Evolutionary conservation across 2,888 invertebrate species (phyloP), one percentile per base, ranked within the genome.

Genomic region (Deilephila porcellus): DNA sequence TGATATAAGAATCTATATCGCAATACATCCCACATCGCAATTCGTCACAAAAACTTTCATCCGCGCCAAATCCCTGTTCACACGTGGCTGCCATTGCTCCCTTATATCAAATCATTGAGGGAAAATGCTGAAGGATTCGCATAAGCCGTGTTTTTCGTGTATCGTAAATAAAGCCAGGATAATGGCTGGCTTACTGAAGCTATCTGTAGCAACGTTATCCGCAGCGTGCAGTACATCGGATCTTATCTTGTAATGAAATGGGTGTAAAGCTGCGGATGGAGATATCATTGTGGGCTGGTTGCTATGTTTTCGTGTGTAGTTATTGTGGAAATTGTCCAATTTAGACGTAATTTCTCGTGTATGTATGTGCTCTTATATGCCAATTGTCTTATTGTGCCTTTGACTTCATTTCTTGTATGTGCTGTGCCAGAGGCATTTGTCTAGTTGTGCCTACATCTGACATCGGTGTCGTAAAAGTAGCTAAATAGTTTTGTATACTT

Each of bases 221-320:
- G 25, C 11, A 29, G 45, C 67, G 67, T 52, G 52, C 67, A 67
- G 52, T 25, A 20, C 45, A 34, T 45, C 14, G 17, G 25, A 25
- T 67, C 52, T 67, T 67, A 67, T 67, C 67, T 4, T 34, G 37
- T 52, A 67, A 67, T 52, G 67, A 67, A 67, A 67, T 67, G 17
- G 67, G 67, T 52, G 67, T 45, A 52, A 67, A 67, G 64, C 64
- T n/a, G 64, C 20, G 25, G 20, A 52, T 25, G 67, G 45, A 52
- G 45, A 45, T 52, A 52, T 32, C 32, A 32, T 32, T 32, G 32
- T 32, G 32, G 32, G 32, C 37, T 45, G 25, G 52, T 67, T 52
- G 45, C 52, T 14, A 11, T 64, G 45, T 67, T 67, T 67, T 29
- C 45, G 11, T 45, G 45, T 45, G 11, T 32, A 5, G 32, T 32